Conservation (phyloP, 2,888 invertebrate species). For the Andrena minutula region DNA sequence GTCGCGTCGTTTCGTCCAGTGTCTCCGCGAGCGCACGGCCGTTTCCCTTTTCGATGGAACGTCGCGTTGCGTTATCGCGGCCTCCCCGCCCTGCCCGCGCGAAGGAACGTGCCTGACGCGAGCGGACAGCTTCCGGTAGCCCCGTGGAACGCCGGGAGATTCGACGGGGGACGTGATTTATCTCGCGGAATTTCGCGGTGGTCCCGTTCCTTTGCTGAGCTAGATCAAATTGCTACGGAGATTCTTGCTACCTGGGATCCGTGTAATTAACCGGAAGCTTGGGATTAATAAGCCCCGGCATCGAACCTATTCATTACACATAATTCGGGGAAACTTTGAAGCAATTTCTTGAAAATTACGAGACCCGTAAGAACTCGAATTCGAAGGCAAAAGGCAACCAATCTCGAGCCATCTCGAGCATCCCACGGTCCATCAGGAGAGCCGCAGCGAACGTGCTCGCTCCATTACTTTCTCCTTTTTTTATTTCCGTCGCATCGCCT, state of each 20-base stretch:
- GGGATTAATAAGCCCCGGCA: too few species aligned
- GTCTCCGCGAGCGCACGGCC: constrained; percentile 42
- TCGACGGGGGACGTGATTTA: constrained; percentile 46
- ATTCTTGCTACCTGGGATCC: constrained; percentile 5
- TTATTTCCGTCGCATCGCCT: constrained; percentile 47
- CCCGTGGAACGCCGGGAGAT: constrained; percentile 28
- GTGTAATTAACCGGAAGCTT: constrained; percentile 36
- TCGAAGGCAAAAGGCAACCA: too few species aligned
- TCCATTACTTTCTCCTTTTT: constrained; percentile 64
- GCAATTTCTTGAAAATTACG: too few species aligned
- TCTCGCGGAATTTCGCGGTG: constrained; percentile 37
- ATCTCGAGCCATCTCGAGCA: constrained; percentile 5
- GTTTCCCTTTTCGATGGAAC: constrained; percentile 58
- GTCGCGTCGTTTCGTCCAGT: constrained; percentile 38
- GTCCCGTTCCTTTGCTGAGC: constrained; percentile 1
- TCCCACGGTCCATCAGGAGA: constrained; percentile 34
- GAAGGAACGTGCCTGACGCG: constrained; percentile 38
- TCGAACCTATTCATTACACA: too few species aligned
- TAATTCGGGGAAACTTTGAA: too few species aligned
- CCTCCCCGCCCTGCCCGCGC: constrained; percentile 7
- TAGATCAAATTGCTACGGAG: neutral
- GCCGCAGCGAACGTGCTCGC: constrained; percentile 11
- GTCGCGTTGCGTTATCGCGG: constrained; percentile 32
- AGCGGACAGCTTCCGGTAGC: constrained; percentile 41
- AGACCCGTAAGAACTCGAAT: too few species aligned